Evolutionary conservation across 2,797 vertebrate genomes (phyloP), one percentile per base, ranked within the genome.

Genomic region (Rhynchonycteris naso): DNA sequence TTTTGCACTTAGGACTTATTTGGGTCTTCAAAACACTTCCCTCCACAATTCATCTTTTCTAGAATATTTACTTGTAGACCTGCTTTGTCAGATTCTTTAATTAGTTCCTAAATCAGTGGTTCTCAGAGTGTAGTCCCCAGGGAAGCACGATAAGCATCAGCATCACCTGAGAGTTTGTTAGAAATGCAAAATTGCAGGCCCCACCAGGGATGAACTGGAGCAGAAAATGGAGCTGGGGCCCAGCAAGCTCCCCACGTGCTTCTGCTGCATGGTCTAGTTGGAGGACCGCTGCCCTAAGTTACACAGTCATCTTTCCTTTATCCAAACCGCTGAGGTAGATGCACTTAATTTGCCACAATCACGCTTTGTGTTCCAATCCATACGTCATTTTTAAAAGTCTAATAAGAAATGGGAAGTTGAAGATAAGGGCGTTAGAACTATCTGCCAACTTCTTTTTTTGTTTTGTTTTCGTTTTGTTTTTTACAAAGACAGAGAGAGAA

Each of bases 381-480:
- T 52, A 65, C 59, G 33, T 72, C 15, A 54, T 56, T 87, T 87
- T 58, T n/a, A 10, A 71, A 93, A 86, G 68, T 68, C 81, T 84
- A 47, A 30, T 71, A 88, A 38, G 54, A 90, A 90, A 72, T 68
- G 26, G 38, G 33, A 94, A 87, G 11, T 74, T 91, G 80, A 87
- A 76, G 86, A 80, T 72, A 68, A 22, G 30, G 35, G 52, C 52
- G 74, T 80, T 81, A 66, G 79, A 81, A n/a, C 58, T 54, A 68
- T 58, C 59, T 66, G 47, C 71, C 59, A 43, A 72, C 21, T 76
- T 88, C 35, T 81, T 89, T 61, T 75, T 88, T n/a, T 93, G 84
- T 43, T 43, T 43, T 4, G 43, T 43, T 43, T 43, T 43, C 8
- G 43, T 43, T 43, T 43, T 43, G 43, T 43, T 43, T 43, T 43